These are phyloP conservation scores for Catocala fraxini DNA, from an alignment of 2,888 invertebrate genomes.

Conservation along the genomic window DNA sequence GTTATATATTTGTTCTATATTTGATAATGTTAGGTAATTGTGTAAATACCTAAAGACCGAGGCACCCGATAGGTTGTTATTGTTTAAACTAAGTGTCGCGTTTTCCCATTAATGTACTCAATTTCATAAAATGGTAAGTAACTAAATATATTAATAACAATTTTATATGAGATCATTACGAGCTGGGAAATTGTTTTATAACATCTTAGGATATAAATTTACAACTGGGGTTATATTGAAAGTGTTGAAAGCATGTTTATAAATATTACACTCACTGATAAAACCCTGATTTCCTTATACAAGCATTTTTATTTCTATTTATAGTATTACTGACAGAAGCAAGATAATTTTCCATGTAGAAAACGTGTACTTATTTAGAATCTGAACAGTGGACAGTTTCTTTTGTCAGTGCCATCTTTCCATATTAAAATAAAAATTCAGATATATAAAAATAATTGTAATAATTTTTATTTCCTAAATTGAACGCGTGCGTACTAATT, in stretches of 20 bases:
- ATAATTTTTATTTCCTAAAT: conserved; percentile 48
- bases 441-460: conserved; percentile 50
- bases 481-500: conserved; percentile 71
- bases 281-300: conserved; percentile 45
- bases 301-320: conserved; percentile 54
- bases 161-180: conserved; percentile 61
- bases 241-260: conserved; percentile 49
- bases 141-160: conserved; percentile 52
- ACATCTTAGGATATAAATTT: conserved; percentile 51
- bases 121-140: conserved; percentile 59
- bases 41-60: conserved; percentile 78
- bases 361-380: conserved; percentile 55
- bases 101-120: conserved; percentile 62
- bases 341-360: conserved; percentile 51
- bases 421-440: conserved; percentile 50
- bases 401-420: conserved; percentile 71
- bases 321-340: conserved; percentile 61
- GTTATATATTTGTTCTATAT: conserved; percentile 42
- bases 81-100: conserved; percentile 65
- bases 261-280: conserved; percentile 38
- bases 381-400: conserved; percentile 50
- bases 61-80: conserved; percentile 63
- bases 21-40: conserved; percentile 68
- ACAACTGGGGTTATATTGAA: conserved; percentile 46
- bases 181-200: conserved; percentile 49